Evolutionary conservation across 1,140 invertebrate species (phyloP).

Genomic region (Trichoplusia ni): DNA sequence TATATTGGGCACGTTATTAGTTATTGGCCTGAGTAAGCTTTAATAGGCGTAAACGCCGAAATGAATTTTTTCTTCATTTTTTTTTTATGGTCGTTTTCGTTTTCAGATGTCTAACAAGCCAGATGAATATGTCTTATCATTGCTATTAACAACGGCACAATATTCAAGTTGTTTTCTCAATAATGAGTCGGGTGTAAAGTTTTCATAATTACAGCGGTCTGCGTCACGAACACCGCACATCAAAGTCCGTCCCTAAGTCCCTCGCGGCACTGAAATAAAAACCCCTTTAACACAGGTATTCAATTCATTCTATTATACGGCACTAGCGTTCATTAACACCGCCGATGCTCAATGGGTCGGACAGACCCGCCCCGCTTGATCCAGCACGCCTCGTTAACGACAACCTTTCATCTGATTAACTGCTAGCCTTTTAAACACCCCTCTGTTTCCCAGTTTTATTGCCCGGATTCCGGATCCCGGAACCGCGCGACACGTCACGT

Average conservation of each 20-base stretch:
- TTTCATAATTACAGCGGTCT: no score
- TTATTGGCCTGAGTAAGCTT: no score
- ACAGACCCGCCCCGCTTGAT: conserved; percentile 8
- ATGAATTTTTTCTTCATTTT: no score
- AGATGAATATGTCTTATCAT: no score
- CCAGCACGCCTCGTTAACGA: conserved; percentile 27
- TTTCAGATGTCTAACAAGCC: no score
- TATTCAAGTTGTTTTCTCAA: no score
- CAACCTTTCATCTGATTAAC: conserved; percentile 34
- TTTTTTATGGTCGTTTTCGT: no score
- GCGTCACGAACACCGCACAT: background rate
- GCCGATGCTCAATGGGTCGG: conserved; percentile 28
- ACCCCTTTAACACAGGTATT: conserved; percentile 10
- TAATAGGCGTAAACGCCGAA: no score
- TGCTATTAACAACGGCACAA: no score
- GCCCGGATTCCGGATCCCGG: background rate
- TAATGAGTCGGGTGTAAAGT: no score
- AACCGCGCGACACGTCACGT: conserved; percentile 3
- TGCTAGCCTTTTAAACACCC: conserved; percentile 29
- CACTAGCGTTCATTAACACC: conserved; percentile 30
- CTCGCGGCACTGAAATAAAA: background rate
- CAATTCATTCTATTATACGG: conserved; percentile 23
- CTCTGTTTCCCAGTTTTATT: conserved; percentile 18
- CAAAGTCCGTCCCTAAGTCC: background rate
- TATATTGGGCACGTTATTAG: no score